Conservation (phyloP, 2,888 invertebrate species). For the Koerneria pararmatus region DNA sequence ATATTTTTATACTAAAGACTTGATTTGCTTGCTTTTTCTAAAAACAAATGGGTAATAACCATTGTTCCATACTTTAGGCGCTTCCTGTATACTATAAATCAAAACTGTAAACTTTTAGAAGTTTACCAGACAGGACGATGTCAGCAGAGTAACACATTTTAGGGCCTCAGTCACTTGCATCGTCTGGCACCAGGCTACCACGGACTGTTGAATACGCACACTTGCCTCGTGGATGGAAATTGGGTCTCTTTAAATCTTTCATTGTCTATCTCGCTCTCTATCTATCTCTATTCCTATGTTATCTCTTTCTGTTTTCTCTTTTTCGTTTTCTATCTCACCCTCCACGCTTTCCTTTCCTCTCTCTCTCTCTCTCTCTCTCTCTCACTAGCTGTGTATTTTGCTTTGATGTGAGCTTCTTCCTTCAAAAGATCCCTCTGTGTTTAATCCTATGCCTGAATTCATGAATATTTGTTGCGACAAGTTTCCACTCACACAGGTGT, state of each 20-base stretch:
- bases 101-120: not conserved
- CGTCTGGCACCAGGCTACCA: conserved; percentile 49
- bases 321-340: too few species aligned
- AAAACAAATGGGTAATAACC: too few species aligned
- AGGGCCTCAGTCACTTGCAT: conserved; percentile 53
- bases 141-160: not conserved
- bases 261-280: not conserved
- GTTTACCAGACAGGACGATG: not conserved
- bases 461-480: not conserved
- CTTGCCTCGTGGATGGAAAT: conserved; percentile 56
- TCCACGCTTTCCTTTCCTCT: too few species aligned
- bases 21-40: too few species aligned
- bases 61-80: too few species aligned
- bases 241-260: conserved; percentile 48
- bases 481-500: not conserved
- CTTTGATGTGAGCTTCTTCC: too few species aligned
- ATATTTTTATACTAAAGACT: too few species aligned
- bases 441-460: too few species aligned
- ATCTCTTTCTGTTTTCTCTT: not conserved
- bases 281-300: not conserved
- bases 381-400: too few species aligned
- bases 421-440: too few species aligned
- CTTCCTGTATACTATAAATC: not conserved
- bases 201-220: conserved; percentile 42
- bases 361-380: too few species aligned